phyloP scores from a whole-genome alignment of 2,888 invertebrate genomes.

The Cancer borealis region DNA sequence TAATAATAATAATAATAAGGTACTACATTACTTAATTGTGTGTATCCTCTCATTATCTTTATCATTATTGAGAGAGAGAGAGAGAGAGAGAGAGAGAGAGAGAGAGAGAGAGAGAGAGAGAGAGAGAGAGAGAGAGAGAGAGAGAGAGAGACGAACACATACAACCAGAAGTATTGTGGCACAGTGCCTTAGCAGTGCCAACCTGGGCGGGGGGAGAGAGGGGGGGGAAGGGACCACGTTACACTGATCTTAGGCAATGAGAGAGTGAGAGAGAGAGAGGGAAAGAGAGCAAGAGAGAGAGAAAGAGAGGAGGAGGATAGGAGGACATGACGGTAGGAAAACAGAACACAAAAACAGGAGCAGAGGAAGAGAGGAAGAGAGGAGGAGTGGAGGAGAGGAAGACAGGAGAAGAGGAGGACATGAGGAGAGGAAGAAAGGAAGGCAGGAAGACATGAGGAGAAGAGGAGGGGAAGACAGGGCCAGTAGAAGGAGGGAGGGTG shows the following conservation, averaged over 20 bases:
- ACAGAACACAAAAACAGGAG: background rate
- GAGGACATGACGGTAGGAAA: background rate
- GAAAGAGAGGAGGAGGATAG: background rate
- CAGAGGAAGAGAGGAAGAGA: no score
- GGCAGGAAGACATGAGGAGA: background rate
- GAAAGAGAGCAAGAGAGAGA: background rate
- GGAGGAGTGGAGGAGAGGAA: background rate
- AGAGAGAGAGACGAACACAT: background rate
- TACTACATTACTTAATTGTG: no score
- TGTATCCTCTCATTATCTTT: no score
- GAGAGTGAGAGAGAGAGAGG: background rate
- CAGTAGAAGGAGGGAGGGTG: background rate
- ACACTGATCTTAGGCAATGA: constrained; percentile 2
- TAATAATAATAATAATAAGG: no score
- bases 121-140: background rate
- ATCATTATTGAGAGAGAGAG: background rate
- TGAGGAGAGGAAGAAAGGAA: constrained; percentile 4
- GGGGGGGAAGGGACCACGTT: background rate
- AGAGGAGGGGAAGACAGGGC: background rate
- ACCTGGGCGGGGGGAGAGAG: background rate
- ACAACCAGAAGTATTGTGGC: background rate
- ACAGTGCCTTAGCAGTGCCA: constrained; percentile 13
- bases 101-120: background rate
- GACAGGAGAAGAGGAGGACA: background rate
- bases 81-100: background rate